Evolutionary conservation across 2,113 vertebrate genomes (phyloP).

Genomic region (mouse (Mus musculus)): GRCm39 chr5:122398501-122399000

Average conservation of each 20-base stretch:
- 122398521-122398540: constrained; percentile 58
- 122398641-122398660: constrained; percentile 69
- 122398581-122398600: not conserved
- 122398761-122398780: not conserved
- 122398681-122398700: constrained; percentile 73
- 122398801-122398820: not conserved
- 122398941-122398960: not conserved
- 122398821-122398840: not conserved
- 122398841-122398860: too few species aligned
- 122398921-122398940: not conserved
- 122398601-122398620: constrained; percentile 2
- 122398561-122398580: constrained; percentile 69
- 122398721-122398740: not conserved
- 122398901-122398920: not conserved
- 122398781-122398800: not conserved
- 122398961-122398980: too few species aligned
- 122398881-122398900: too few species aligned
- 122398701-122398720: constrained; percentile 64
- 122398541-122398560: constrained; percentile 64
- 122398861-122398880: too few species aligned
- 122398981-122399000: too few species aligned
- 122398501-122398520: constrained; percentile 75
- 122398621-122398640: constrained; percentile 75
- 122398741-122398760: not conserved
- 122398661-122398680: constrained; percentile 63